Evolutionary conservation across 2,113 vertebrate genomes (phyloP), one percentile per base, ranked within the genome.

Genomic region (Hirundichthys speculiger): DNA sequence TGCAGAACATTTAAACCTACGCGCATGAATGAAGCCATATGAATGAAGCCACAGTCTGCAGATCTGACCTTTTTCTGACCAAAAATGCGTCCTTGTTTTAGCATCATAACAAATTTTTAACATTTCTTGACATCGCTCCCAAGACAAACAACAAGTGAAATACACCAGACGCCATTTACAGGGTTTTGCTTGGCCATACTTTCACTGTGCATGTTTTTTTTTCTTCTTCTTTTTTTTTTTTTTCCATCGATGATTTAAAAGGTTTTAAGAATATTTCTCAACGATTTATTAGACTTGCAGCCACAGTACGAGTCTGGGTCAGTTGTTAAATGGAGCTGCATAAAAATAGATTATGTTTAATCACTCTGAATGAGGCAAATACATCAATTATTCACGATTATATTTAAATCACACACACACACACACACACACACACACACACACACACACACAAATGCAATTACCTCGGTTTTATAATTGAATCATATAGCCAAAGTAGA

Each of bases 91-190:
- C n/a, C 18, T 9, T 34, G 30, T 3, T 34, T 34, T 9, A 34
- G 30, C 21, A 40, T 41, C 42, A 22, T 13, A 39, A 38, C 15
- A 61, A 9, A 48, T 68, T 61, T 57, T 16, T 18, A 65, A 62
- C 14, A 19, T 14, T 66, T 39, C 2, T 19, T 40, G 51, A 19
- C 38, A 27, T 19, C 11, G 1, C n/a, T 20, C 20, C 43, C 7
- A 21, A 47, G 45, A 60, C 39, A 64, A 56, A 30, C 16, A 51
- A 20, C 5, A 1, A 41, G 20, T 53, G 9, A 42, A 73, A 39
- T 38, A 30, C 30, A 38, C 15, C 18, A 25, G 6, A 12, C 4
- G n/a, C 1, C 5, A 6, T 42, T 57, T 43, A 47, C 10, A 27
- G 13, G 30, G 14, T 74, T 63, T n/a, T 54, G 15, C 20, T 12